phyloP scores from a whole-genome alignment of 1,140 invertebrate genomes.

The Caenorhabditis briggsae region DNA sequence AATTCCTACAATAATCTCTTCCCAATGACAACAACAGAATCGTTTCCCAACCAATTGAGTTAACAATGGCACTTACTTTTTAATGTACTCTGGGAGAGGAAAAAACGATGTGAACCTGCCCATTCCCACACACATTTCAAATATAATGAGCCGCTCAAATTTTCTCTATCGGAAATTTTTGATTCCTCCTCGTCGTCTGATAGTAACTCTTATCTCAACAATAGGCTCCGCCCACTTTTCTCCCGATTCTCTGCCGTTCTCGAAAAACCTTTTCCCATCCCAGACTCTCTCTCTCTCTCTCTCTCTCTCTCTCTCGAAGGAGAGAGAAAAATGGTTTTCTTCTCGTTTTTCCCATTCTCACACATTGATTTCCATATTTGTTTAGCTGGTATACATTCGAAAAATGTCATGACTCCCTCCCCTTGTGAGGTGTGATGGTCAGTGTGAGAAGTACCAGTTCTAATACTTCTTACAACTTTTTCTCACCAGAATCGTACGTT shows the following conservation, averaged over 20 bases:
- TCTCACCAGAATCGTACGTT: not conserved
- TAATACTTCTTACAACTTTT: not conserved
- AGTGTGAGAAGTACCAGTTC: slow-evolving; percentile 13
- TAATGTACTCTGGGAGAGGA: no score
- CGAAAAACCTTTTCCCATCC: slow-evolving; percentile 1
- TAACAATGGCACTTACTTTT: no score
- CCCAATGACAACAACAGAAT: no score
- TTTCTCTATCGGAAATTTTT: not conserved
- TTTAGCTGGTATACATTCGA: slow-evolving; percentile 51
- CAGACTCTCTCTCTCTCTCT: not conserved
- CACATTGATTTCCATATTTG: slow-evolving; percentile 46
- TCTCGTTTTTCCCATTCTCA: not conserved
- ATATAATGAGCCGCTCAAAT: no score
- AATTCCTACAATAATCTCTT: no score
- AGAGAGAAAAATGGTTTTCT: no score
- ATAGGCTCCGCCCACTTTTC: not conserved
- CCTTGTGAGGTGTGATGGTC: not conserved
- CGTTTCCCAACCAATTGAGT: no score
- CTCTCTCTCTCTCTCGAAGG: no score
- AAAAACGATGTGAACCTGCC: no score
- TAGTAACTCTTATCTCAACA: slow-evolving; percentile 23
- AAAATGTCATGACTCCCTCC: slow-evolving; percentile 17
- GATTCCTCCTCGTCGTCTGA: not conserved
- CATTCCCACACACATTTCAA: no score
- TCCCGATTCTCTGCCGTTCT: not conserved